phyloP scores from a whole-genome alignment of 2,113 vertebrate genomes.

The Laticauda laticaudata region DNA sequence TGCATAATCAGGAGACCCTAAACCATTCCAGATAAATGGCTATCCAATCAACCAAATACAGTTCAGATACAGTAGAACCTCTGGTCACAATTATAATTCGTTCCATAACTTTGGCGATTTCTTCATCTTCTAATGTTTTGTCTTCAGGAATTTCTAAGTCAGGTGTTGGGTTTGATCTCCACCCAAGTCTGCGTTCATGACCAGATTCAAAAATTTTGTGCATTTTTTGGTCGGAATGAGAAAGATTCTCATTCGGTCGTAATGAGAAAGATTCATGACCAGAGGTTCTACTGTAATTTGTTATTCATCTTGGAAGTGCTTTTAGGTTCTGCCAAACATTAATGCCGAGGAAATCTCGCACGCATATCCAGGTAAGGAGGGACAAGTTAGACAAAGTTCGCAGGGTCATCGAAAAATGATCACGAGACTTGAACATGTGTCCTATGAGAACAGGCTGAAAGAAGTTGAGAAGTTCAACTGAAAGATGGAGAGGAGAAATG shows the following conservation, averaged over 20 bases:
- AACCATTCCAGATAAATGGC: background rate
- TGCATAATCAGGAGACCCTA: background rate
- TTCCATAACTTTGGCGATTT: too few species aligned
- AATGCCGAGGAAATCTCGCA: background rate
- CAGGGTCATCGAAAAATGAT: background rate
- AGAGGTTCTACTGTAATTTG: background rate
- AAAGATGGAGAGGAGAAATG: background rate
- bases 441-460: background rate
- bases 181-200: too few species aligned
- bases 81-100: too few species aligned
- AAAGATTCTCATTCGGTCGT: too few species aligned
- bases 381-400: background rate
- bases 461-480: background rate
- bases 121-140: too few species aligned
- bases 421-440: background rate
- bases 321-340: background rate
- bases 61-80: background rate
- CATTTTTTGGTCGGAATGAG: too few species aligned
- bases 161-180: too few species aligned
- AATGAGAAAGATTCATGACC: too few species aligned
- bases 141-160: too few species aligned
- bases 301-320: background rate
- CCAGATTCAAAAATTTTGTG: too few species aligned
- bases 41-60: background rate
- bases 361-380: background rate